Base-by-base conservation (phyloP, 2,113 vertebrate genomes). In the Carollia perspicillata region DNA sequence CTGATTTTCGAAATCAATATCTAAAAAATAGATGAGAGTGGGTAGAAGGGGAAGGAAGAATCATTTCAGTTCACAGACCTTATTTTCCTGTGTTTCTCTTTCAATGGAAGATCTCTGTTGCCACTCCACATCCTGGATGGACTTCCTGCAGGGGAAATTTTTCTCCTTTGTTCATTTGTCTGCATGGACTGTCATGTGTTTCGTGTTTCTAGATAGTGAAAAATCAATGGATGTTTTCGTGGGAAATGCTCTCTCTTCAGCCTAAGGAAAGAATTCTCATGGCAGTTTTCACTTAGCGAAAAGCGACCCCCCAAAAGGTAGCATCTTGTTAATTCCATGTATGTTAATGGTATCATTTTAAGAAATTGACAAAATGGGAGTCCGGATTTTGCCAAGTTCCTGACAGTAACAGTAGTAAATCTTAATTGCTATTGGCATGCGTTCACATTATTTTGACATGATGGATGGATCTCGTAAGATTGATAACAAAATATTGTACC, bases 311-410 rank as follows among this genome's bases (percentile, higher is more conserved):
- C 0, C 0, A 26, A 93, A 84, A 72, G 13, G 53, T 69, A 84
- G 16, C 26, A 84, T 84, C 18, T 42, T 87, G 28, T 74, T 72
- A 58, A 77, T 92, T 68, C 63, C 33, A 55, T 90, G 78, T 71
- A 84, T 75, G 35, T 87, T 94, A 84, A 55, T 28, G 35, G 20
- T 93, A 10, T 78, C 33, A 63, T 72, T 89, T 97, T 68, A 74
- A 89, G 60, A 75, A 68, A 79, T 55, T 55, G 53, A 79, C 28
- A 90, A 69, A 75, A 28, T 68, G 72, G 68, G 17, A 83, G 33
- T 55, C 20, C 18, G 51, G 18, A n/a, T 75, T 93, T 84, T 84
- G 28, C 49, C 90, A 68, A 42, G 23, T 80, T 93, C 40, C 44
- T 94, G 74, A 49, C 30, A 95, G 33, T 83, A 86, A 79, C 6